phyloP scores from a whole-genome alignment of 2,113 vertebrate species.

The Cinclus mexicanus region DNA sequence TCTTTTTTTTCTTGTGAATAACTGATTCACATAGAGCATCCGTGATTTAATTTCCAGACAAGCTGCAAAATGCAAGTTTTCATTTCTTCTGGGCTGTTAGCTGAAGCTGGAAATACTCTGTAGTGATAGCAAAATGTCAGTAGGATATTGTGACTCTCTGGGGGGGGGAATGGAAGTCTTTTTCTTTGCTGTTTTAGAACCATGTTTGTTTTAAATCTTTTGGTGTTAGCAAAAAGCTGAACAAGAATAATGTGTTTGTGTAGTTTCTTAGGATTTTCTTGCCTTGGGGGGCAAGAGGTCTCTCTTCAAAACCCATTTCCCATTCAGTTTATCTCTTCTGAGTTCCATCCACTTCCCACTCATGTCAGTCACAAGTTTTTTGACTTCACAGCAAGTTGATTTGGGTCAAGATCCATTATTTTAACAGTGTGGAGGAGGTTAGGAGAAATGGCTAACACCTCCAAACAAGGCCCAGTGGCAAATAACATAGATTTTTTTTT shows the following conservation, averaged over 20 bases:
- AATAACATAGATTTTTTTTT: neutral
- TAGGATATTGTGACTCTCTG: neutral
- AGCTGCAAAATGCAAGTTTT: neutral
- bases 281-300: neutral
- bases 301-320: slow-evolving; percentile 9
- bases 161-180: neutral
- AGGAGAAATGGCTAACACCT: neutral
- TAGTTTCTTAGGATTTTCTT: slow-evolving; percentile 5
- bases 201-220: neutral
- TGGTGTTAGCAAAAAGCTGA: neutral
- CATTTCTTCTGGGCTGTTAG: neutral
- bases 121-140: neutral
- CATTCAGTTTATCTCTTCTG: neutral
- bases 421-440: neutral
- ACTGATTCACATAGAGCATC: neutral
- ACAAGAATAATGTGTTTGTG: slow-evolving; percentile 38
- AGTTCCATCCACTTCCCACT: neutral
- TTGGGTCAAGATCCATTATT: neutral
- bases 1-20: neutral
- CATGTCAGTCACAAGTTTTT: neutral
- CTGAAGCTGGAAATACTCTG: neutral
- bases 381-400: neutral
- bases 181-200: neutral
- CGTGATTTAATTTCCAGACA: neutral
- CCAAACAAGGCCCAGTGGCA: neutral